These are phyloP conservation scores for Ptilodon capucinus DNA, from an alignment of 2,888 invertebrate species.

Conservation along the genomic window DNA sequence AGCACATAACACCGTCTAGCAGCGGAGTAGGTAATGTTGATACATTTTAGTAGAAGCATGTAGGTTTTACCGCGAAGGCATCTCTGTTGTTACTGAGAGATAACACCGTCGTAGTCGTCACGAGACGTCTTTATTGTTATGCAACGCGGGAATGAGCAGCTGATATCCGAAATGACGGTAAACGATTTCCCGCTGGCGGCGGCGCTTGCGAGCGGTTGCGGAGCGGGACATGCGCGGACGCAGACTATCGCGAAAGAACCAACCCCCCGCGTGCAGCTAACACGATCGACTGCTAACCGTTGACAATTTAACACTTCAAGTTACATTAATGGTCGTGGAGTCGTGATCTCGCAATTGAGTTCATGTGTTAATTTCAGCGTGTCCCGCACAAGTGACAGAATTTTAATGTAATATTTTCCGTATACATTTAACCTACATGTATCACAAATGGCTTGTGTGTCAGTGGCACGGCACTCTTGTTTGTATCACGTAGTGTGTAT, in stretches of 20 bases:
- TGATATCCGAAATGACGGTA: slow-evolving; percentile 43
- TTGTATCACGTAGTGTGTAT: slow-evolving; percentile 6
- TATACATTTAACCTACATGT: slow-evolving; percentile 41
- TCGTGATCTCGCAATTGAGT: slow-evolving; percentile 43
- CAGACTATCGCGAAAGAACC: slow-evolving; percentile 9
- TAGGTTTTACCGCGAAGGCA: slow-evolving; percentile 63
- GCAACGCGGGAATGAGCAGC: slow-evolving; percentile 51
- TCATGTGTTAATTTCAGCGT: slow-evolving; percentile 30
- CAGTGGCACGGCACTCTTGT: slow-evolving; percentile 16
- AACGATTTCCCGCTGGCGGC: slow-evolving; percentile 37
- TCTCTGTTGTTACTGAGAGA: slow-evolving; percentile 71
- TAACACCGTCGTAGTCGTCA: slow-evolving; percentile 68
- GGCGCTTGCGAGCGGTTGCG: slow-evolving; percentile 42
- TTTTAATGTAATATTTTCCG: slow-evolving; percentile 30
- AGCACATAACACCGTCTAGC: slow-evolving; percentile 21
- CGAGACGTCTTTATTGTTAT: slow-evolving; percentile 69
- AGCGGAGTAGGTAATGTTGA: slow-evolving; percentile 21
- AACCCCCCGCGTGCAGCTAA: slow-evolving; percentile 5
- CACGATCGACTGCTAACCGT: slow-evolving; percentile 2
- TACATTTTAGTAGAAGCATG: slow-evolving; percentile 41
- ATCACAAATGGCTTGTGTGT: slow-evolving; percentile 31
- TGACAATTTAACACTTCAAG: slow-evolving; percentile 21
- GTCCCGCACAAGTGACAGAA: slow-evolving; percentile 21
- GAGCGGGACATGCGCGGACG: slow-evolving; percentile 28
- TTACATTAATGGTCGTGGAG: slow-evolving; percentile 9